These are phyloP conservation scores for Notarius quadriscutis DNA, from an alignment of 2,113 vertebrate species.

Conservation along the genomic window DNA sequence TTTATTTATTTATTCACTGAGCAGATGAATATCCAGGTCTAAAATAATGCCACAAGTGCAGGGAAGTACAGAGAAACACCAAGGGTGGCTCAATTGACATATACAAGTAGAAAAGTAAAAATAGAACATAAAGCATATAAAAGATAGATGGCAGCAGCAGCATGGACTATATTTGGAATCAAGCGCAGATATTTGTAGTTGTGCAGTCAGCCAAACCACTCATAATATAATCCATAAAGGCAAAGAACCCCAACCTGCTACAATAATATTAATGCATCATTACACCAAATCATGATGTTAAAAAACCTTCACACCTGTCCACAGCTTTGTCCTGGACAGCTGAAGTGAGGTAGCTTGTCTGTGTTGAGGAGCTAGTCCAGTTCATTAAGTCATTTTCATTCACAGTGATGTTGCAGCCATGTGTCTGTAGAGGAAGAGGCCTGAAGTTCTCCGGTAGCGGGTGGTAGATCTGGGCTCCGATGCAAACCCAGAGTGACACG, in stretches of 20 bases:
- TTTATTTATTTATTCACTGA: neutral
- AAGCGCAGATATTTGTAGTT: too few relatives aligned
- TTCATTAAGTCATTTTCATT: conserved; percentile 43
- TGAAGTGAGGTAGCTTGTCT: conserved; percentile 6
- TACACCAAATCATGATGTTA: neutral
- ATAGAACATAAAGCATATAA: too few relatives aligned
- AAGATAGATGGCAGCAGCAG: too few relatives aligned
- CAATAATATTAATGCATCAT: neutral
- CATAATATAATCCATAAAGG: neutral
- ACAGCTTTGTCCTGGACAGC: conserved; percentile 18
- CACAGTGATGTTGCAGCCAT: conserved; percentile 67
- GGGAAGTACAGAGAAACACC: neutral
- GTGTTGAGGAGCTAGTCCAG: conserved; percentile 49
- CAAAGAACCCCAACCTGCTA: neutral
- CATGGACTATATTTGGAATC: too few relatives aligned
- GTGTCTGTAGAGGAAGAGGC: conserved; percentile 67
- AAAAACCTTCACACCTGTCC: conserved; percentile 49
- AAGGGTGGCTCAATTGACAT: neutral
- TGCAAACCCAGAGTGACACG: conserved; percentile 74
- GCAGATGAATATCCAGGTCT: neutral
- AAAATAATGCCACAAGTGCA: neutral
- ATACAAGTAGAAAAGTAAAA: too few relatives aligned
- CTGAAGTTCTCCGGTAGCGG: conserved; percentile 57
- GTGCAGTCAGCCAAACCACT: neutral
- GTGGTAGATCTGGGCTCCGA: conserved; percentile 73